Evolutionary conservation across 1,140 invertebrate species (phyloP), one percentile per base, ranked within the genome.

Genomic region (Parapsyche elsis): DNA sequence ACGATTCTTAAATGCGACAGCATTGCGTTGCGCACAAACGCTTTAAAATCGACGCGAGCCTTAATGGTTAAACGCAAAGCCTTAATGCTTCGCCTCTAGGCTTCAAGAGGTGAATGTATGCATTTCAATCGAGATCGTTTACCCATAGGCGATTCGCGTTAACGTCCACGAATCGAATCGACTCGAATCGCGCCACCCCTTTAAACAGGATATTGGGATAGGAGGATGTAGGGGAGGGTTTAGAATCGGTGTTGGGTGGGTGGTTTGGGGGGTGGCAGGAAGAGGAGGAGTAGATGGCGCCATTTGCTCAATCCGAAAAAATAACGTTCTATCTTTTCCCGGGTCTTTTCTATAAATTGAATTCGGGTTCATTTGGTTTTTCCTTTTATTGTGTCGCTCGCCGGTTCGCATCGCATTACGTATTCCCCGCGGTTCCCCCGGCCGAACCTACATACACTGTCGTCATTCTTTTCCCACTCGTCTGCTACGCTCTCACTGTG

Each of bases 281-380:
- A 23, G 5, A 61, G 21, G n/a, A 71, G 67, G 26, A 71, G 67
- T 38, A 16, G 14, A 49, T 16, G 45, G 53, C 46, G 44, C 73
- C 79, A 75, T 79, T 73, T 73, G 78, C 70, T 19, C 45, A 80
- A 80, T 80, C 73, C 79, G 21, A 45, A 76, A 80, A 80, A 76
- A 79, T 79, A 79, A 79, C 78, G 21, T 64, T 75, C 73, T 70
- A 76, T 75, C 71, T 80, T 74, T 80, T 70, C 64, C 57, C 14
- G 79, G 23, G 79, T 73, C 71, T 80, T 76, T 80, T 80, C 79
- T 67, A 67, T 67, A 80, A 80, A 80, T 80, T 80, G 79, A 80
- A 80, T 80, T 80, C 70, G 49, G 73, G 71, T 76, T 80, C 79
- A 80, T 80, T 80, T 80, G 79, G 79, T 67, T 79, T 79, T 79